Evolutionary conservation across 1,140 invertebrate species (phyloP).

Genomic region (Ephestia elutella): DNA sequence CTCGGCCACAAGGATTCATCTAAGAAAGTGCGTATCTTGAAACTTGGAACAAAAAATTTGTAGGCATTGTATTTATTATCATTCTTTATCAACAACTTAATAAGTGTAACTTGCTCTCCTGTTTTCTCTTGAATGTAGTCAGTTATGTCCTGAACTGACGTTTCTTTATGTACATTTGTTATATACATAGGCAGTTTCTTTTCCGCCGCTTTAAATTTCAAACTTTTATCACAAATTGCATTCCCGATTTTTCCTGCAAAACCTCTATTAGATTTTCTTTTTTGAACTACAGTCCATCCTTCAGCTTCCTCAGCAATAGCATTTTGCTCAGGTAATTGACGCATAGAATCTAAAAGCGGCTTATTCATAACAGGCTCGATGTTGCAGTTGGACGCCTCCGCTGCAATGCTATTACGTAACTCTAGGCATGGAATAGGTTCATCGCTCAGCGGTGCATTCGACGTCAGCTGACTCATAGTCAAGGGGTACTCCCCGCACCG

Average conservation of each 20-base stretch:
- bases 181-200: constrained; percentile 6
- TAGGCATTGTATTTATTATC: constrained; percentile 11
- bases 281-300: constrained; percentile 4
- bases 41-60: constrained; percentile 11
- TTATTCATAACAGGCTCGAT: constrained; percentile 11
- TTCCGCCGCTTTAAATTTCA: constrained; percentile 7
- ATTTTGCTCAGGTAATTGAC: too few species aligned
- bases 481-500: too few species aligned
- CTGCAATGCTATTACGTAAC: too few species aligned
- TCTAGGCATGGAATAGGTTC: too few species aligned
- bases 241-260: neutral
- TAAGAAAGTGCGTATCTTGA: constrained; percentile 3
- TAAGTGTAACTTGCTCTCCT: neutral
- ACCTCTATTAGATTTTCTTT: neutral
- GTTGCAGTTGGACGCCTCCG: too few species aligned
- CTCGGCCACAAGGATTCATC: constrained; percentile 11
- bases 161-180: constrained; percentile 3
- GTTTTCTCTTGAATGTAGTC: constrained; percentile 10
- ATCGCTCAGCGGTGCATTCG: too few species aligned
- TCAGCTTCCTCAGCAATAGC: too few species aligned
- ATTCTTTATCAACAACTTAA: constrained; percentile 6
- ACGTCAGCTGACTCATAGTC: too few species aligned
- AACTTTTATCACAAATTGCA: neutral
- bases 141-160: neutral
- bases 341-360: too few species aligned